phyloP scores from a whole-genome alignment of 2,888 invertebrate species.

The Watsonalla cultraria region DNA sequence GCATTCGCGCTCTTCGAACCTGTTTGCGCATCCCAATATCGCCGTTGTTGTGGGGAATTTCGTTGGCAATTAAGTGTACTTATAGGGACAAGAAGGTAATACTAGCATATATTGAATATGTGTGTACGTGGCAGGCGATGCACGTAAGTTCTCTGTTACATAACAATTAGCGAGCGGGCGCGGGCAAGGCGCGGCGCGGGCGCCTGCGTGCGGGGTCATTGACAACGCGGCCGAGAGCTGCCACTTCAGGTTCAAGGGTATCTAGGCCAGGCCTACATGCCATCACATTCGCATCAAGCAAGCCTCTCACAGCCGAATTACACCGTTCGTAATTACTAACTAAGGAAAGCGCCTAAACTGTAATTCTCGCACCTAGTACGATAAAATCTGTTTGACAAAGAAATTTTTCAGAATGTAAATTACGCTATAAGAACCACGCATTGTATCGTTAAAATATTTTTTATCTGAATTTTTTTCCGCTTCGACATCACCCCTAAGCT shows the following conservation, averaged over 20 bases:
- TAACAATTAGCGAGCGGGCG: conserved; percentile 69
- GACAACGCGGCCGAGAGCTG: conserved; percentile 78
- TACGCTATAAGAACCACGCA: too few species aligned
- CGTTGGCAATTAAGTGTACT: conserved; percentile 43
- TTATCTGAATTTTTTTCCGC: background rate
- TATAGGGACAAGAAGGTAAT: conserved; percentile 33
- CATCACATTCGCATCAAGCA: conserved; percentile 23
- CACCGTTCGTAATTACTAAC: background rate
- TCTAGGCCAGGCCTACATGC: conserved; percentile 64
- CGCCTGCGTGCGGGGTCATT: conserved; percentile 81
- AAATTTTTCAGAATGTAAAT: too few species aligned
- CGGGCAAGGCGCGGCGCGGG: conserved; percentile 48
- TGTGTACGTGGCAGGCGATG: conserved; percentile 42
- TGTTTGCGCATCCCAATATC: conserved; percentile 69
- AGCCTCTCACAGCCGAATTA: conserved; percentile 7
- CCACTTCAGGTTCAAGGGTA: conserved; percentile 79
- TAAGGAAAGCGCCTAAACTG: conserved; percentile 6
- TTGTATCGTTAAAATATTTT: background rate
- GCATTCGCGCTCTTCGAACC: conserved; percentile 66
- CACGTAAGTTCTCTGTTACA: conserved; percentile 65
- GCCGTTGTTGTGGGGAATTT: conserved; percentile 36
- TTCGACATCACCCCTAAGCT: too few species aligned
- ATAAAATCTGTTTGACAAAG: background rate
- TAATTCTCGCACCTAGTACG: conserved; percentile 8
- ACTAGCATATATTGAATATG: conserved; percentile 51